phyloP scores from a whole-genome alignment of 2,797 vertebrate genomes.

The Urophycis tenuis region DNA sequence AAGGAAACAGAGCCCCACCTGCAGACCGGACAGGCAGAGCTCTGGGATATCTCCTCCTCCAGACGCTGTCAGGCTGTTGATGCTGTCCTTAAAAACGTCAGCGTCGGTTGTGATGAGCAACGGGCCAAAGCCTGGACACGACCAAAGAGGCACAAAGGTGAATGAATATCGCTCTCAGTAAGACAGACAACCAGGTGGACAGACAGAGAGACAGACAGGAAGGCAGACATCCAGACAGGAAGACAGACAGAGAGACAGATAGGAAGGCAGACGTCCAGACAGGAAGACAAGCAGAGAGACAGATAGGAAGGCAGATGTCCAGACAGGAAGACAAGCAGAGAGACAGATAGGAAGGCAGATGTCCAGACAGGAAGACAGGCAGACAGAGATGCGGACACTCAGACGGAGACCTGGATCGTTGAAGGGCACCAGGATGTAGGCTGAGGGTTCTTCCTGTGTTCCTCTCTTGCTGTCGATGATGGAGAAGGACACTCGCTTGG shows the following conservation, averaged over 20 bases:
- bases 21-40: conserved; percentile 58
- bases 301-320: too few relatives aligned
- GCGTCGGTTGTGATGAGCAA: conserved; percentile 53
- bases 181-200: too few relatives aligned
- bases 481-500: conserved; percentile 42
- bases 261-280: neutral
- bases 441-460: conserved; percentile 56
- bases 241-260: too few relatives aligned
- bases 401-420: conserved; percentile 64
- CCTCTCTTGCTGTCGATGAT: conserved; percentile 60
- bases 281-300: too few relatives aligned
- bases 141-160: neutral
- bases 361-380: neutral
- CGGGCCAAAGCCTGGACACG: conserved; percentile 51
- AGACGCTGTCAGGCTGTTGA: conserved; percentile 44
- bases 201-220: too few relatives aligned
- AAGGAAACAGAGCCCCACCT: conserved; percentile 40
- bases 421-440: conserved; percentile 68
- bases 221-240: too few relatives aligned
- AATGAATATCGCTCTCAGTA: neutral
- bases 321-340: too few relatives aligned
- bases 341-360: too few relatives aligned
- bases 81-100: conserved; percentile 49
- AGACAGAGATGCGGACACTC: neutral
- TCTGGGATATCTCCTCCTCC: conserved; percentile 61